Evolutionary conservation across 2,797 vertebrate genomes (phyloP).

Genomic region (Lagorchestes hirsutus): DNA sequence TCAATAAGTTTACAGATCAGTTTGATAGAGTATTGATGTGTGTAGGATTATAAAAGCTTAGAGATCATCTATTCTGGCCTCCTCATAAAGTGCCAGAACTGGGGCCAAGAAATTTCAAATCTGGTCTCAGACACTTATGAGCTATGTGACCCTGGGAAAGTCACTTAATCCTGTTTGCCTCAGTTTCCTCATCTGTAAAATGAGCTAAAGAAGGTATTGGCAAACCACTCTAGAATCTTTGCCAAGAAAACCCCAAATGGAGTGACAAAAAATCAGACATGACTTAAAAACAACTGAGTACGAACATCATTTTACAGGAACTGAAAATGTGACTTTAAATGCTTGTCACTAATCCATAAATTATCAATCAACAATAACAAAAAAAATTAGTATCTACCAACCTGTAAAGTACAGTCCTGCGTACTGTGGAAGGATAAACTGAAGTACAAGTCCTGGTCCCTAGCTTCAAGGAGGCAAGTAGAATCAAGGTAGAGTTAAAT

Average conservation of each 20-base stretch:
- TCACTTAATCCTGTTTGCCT: background rate
- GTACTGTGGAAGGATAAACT: background rate
- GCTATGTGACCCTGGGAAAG: background rate
- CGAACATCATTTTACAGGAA: background rate
- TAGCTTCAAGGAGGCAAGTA: background rate
- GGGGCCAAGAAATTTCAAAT: background rate
- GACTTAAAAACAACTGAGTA: background rate
- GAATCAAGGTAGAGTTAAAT: constrained; percentile 7
- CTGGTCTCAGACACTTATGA: background rate
- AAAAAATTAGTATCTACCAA: background rate
- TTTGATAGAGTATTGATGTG: background rate
- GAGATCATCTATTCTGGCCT: background rate
- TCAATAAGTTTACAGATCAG: background rate
- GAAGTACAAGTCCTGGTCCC: background rate
- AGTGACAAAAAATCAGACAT: background rate
- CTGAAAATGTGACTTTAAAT: background rate
- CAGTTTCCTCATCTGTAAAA: background rate
- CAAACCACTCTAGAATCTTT: background rate
- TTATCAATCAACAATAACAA: background rate
- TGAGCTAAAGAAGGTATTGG: background rate
- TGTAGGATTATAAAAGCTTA: background rate
- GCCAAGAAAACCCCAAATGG: background rate
- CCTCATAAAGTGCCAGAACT: background rate
- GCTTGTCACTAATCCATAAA: background rate
- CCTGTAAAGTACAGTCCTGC: background rate